phyloP scores from a whole-genome alignment of 2,113 vertebrate species.

The Campylomormyrus tamandua region DNA sequence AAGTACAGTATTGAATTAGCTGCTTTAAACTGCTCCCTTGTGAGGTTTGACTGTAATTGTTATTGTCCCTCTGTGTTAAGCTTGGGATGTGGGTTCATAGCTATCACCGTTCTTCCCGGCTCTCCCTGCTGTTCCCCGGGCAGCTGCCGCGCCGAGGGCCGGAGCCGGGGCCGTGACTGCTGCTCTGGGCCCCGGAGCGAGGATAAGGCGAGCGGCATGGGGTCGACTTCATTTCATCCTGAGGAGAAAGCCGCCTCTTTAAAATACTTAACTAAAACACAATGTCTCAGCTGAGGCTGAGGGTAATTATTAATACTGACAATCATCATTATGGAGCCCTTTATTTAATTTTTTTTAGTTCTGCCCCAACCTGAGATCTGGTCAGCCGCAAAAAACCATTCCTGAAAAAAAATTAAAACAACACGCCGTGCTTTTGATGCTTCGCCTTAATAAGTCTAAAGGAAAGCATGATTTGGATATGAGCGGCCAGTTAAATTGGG shows the following conservation, averaged over 20 bases:
- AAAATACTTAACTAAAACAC: background rate
- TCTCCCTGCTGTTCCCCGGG: background rate
- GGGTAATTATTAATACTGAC: background rate
- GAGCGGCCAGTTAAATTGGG: no score
- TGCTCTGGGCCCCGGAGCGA: background rate
- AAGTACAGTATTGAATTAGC: conserved; percentile 13
- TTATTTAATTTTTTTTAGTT: background rate
- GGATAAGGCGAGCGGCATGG: background rate
- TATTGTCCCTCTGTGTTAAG: conserved; percentile 9
- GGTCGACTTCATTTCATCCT: background rate
- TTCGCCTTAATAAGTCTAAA: no score
- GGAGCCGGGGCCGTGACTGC: background rate
- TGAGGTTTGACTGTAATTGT: conserved; percentile 12
- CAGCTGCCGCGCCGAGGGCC: background rate
- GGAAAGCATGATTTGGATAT: no score
- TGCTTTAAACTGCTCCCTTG: conserved; percentile 9
- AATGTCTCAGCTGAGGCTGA: background rate
- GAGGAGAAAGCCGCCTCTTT: background rate
- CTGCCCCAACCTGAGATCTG: conserved; percentile 64
- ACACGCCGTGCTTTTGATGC: conserved; percentile 21
- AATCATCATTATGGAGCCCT: background rate
- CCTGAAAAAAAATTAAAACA: conserved; percentile 82
- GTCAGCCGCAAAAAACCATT: conserved; percentile 52
- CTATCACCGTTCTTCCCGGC: background rate
- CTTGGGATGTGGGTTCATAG: background rate